Base-by-base conservation (phyloP, 2,113 vertebrate species). In the Sylvilagus bachmani region DNA sequence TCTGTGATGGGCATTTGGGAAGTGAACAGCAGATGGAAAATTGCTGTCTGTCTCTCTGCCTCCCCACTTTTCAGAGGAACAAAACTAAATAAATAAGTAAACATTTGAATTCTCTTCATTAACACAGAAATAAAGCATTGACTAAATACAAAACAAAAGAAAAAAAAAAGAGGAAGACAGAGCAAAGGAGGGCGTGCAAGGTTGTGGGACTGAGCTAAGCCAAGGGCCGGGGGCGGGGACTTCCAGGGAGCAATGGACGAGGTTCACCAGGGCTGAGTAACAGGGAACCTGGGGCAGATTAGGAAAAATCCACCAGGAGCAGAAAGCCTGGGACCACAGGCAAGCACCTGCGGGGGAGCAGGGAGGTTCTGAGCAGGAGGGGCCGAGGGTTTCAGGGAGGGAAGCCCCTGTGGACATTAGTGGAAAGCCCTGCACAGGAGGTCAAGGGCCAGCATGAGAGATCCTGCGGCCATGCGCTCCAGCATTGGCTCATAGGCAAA, bases 321-420 rank as follows among this genome's bases (percentile, higher is more conserved):
- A 81, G 61, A 36, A 82, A 85, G 13, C 38, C 49, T 49, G 64
- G 33, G 31, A 27, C 1, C n/a, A 64, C 14, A 49, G 61, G 61
- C 44, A 44, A 44, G 7, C 44, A 36, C 38, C 9, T 38, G 66
- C 14, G 19, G 0, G 0, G 58, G 66, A 19, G 51, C 11, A 1
- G 70, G 49, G 44, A 51, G 33, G 33, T n/a, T 79, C n/a, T 22
- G 36, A 44, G 80, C 38, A 16, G 24, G 2, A 6, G 12, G 3
- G 29, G 49, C 2, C n/a, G 2, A 0, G n/a, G 5, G 19, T 19
- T 44, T n/a, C n/a, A 1, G 14, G 22, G 49, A 31, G 19, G 5
- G 13, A 38, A 49, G 71, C 10, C 21, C 78, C 51, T 38, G 33
- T 36, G 33, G 69, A 44, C 33, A 8, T 27, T 27, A 0, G 6